A percentile compares a stretch with the other conserved stretches of the same genome.
phyloP scores from a whole-genome alignment of 2,113 vertebrate genomes.

The Anhinga anhinga region DNA sequence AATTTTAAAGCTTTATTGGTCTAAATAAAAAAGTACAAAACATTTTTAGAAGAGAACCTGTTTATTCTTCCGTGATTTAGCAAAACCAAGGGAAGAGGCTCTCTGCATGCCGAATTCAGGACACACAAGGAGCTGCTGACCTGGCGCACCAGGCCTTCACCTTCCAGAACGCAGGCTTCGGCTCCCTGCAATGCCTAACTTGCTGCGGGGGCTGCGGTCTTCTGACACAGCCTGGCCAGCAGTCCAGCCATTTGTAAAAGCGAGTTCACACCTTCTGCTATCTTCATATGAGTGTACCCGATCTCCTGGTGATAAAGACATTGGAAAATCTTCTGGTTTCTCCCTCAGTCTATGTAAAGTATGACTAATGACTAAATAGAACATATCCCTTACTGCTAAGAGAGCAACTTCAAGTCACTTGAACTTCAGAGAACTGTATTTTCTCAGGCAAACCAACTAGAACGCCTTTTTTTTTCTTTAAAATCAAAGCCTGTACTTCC shows the following conservation, averaged over 20 bases:
- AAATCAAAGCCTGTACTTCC: not conserved
- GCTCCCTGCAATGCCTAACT: constrained; percentile 50
- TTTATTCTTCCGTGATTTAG: not conserved
- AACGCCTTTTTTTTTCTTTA: not conserved
- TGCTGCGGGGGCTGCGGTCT: constrained; percentile 80
- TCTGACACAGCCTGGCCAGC: constrained; percentile 90
- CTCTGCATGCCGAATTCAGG: not conserved
- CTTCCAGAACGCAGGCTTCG: not conserved
- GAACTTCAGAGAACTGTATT: not conserved
- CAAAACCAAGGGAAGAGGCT: not conserved
- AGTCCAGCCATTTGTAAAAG: constrained; percentile 94
- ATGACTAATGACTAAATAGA: not conserved
- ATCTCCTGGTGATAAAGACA: constrained; percentile 83
- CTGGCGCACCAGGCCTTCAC: no score
- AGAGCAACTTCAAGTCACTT: not conserved
- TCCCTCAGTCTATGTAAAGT: not conserved
- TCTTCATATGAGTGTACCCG: constrained; percentile 93
- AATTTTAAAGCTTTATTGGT: constrained; percentile 39
- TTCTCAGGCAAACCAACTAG: not conserved
- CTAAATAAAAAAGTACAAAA: not conserved
- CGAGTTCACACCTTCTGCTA: constrained; percentile 92
- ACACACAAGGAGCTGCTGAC: not conserved
- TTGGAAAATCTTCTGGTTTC: not conserved
- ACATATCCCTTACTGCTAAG: not conserved
- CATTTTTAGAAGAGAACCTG: not conserved